phyloP scores from a whole-genome alignment of 2,888 invertebrate species.

The Cabera pusaria region DNA sequence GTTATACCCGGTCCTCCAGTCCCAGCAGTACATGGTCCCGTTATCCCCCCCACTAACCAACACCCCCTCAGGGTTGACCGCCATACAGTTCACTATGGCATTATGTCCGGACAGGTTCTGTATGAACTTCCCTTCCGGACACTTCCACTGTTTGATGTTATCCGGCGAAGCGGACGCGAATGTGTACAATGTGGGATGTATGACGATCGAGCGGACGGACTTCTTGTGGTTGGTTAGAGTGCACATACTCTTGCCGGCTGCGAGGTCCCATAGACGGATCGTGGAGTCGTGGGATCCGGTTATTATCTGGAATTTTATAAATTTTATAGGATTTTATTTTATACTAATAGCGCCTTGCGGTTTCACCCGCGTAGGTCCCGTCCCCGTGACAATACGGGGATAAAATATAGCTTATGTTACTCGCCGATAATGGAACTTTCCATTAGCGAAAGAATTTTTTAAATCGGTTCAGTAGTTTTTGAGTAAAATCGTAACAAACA shows the following conservation, averaged over 20 bases:
- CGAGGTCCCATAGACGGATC: constrained; percentile 98
- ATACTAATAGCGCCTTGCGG: too few relatives aligned
- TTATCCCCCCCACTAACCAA: constrained; percentile 99
- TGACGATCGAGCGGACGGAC: constrained; percentile 90
- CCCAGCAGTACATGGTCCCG: constrained; percentile 98
- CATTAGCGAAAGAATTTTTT: too few relatives aligned
- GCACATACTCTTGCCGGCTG: constrained; percentile 96
- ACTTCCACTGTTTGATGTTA: constrained; percentile 99
- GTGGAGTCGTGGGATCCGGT: constrained; percentile 98
- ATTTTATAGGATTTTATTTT: too few relatives aligned
- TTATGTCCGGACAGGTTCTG: constrained; percentile 99
- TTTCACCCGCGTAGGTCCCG: too few relatives aligned
- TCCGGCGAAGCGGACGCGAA: constrained; percentile 99
- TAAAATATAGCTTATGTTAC: too few relatives aligned
- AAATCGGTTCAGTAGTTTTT: too few relatives aligned
- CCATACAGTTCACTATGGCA: constrained; percentile 98
- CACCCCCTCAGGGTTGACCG: constrained; percentile 97
- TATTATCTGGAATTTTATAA: constrained; percentile 86
- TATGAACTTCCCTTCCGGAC: constrained; percentile 98
- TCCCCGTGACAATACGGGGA: too few relatives aligned
- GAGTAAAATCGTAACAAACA: too few relatives aligned
- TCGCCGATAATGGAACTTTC: too few relatives aligned
- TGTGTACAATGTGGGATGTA: constrained; percentile 93
- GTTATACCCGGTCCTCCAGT: constrained; percentile 99
- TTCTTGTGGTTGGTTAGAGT: constrained; percentile 99